Base-by-base conservation (phyloP, 1,140 invertebrate species). In the Pseudomyrmex flavicornis region DNA sequence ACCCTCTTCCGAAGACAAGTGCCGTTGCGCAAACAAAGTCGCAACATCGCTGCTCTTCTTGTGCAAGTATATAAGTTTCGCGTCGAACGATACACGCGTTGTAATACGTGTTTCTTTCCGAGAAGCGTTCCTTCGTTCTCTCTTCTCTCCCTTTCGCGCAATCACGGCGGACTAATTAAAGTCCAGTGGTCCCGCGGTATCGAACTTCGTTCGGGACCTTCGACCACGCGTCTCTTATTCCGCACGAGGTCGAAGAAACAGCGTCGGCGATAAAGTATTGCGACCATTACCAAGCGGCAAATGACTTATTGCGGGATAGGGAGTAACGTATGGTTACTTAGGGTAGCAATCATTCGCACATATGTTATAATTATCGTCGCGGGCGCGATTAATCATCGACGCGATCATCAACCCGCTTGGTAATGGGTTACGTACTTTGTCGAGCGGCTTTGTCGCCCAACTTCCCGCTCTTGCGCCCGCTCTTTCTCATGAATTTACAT, bases 341-440 rank as follows among this genome's bases (percentile, higher is more conserved):
- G 26, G 17, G 62, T 85, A 66, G 87, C 79, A 88, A 88, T 88
- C 86, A 82, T 82, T 88, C 86, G 76, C 80, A 83, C 87, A 77
- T 85, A 88, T 83, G 86, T 88, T 88, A 88, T 88, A 88, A 88
- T 88, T 88, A 88, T 83, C 86, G 83, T 88, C 76, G 77, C 83
- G 12, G 17, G 65, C 13, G 44, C 83, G 87, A 88, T 88, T 88
- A 88, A 88, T 88, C 86, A 83, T 56, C 69, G 13, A 26, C 56
- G 13, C 58, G 61, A 46, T n/a, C 48, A 62, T 48, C 70, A 17
- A 58, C 15, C 52, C 46, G n/a, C 59, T 48, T 17, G 59, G 13
- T 46, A 17, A 17, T 17, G 17, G 54, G 54, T 22, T 35, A 12
- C 7, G 48, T 48, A 82, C 72, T 85, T 79, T 75, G 84, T 74